These are phyloP conservation scores for Sebastes taczanowskii DNA, from an alignment of 2,797 vertebrate genomes.

Conservation along the genomic window DNA sequence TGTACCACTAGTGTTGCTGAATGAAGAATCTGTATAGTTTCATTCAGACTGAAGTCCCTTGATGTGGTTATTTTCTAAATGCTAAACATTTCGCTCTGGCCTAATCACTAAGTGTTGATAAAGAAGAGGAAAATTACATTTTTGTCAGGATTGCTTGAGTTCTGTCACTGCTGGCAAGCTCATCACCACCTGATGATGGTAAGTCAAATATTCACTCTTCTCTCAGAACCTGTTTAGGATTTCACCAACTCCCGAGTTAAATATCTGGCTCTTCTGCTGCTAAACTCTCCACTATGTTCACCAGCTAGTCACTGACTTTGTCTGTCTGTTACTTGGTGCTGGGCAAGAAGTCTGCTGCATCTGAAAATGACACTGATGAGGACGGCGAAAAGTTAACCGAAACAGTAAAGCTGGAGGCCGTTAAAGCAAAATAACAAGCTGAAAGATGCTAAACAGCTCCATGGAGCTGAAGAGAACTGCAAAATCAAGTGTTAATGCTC, in stretches of 20 bases:
- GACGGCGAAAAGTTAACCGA: rapidly evolving
- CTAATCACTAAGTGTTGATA: background rate
- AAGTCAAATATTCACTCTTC: background rate
- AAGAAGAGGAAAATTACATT: background rate
- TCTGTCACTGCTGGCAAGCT: background rate
- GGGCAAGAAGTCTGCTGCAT: too few relatives aligned
- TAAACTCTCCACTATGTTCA: too few relatives aligned
- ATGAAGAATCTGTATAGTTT: background rate
- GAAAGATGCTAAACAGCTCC: background rate
- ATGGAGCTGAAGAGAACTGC: background rate
- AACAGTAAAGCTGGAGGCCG: background rate
- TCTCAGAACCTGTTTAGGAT: background rate
- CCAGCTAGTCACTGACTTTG: too few relatives aligned
- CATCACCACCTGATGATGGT: background rate
- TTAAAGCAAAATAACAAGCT: background rate
- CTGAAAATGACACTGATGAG: background rate
- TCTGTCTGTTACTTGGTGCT: too few relatives aligned
- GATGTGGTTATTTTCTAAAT: background rate
- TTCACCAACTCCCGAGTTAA: background rate
- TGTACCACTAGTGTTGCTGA: background rate
- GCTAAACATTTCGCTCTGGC: background rate
- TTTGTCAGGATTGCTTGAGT: background rate
- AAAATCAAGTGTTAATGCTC: too few relatives aligned
- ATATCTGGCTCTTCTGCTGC: background rate
- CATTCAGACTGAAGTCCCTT: background rate